These are phyloP conservation scores for Pollenia labialis DNA, from an alignment of 2,888 invertebrate species.

Conservation along the genomic window DNA sequence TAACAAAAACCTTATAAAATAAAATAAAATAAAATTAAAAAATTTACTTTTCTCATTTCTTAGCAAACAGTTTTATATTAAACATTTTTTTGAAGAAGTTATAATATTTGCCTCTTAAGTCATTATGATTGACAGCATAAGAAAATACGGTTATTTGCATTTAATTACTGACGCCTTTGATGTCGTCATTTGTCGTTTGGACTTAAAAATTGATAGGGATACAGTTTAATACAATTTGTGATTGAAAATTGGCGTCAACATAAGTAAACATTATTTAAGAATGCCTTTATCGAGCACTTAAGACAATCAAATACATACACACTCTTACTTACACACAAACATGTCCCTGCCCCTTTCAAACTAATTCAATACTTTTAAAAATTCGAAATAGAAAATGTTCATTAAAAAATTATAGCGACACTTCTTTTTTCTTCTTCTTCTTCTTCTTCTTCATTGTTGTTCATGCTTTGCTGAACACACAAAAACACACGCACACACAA, in stretches of 20 bases:
- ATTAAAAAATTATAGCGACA: slow-evolving; percentile 69
- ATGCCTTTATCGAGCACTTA: slow-evolving; percentile 55
- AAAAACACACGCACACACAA: slow-evolving; percentile 4
- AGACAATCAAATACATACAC: not conserved
- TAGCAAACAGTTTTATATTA: not conserved
- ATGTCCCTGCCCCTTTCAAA: not conserved
- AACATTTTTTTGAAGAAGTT: not conserved
- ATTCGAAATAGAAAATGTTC: slow-evolving; percentile 43
- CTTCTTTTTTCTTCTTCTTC: slow-evolving; percentile 42
- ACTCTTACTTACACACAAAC: not conserved
- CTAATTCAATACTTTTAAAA: not conserved
- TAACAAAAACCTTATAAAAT: not conserved
- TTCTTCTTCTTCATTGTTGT: slow-evolving; percentile 1
- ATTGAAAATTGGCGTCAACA: slow-evolving; percentile 66
- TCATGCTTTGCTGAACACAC: slow-evolving; percentile 5
- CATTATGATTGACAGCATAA: slow-evolving; percentile 46
- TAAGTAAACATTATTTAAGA: slow-evolving; percentile 63
- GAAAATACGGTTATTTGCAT: slow-evolving; percentile 40
- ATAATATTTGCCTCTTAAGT: slow-evolving; percentile 10
- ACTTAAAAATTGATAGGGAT: slow-evolving; percentile 18
- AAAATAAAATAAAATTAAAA: not conserved
- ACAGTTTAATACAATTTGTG: slow-evolving; percentile 51
- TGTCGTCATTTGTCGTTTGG: slow-evolving; percentile 9
- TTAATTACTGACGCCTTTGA: slow-evolving; percentile 61
- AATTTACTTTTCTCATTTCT: not conserved